phyloP scores from a whole-genome alignment of 1,140 invertebrate genomes.

The Sitodiplosis mosellana region DNA sequence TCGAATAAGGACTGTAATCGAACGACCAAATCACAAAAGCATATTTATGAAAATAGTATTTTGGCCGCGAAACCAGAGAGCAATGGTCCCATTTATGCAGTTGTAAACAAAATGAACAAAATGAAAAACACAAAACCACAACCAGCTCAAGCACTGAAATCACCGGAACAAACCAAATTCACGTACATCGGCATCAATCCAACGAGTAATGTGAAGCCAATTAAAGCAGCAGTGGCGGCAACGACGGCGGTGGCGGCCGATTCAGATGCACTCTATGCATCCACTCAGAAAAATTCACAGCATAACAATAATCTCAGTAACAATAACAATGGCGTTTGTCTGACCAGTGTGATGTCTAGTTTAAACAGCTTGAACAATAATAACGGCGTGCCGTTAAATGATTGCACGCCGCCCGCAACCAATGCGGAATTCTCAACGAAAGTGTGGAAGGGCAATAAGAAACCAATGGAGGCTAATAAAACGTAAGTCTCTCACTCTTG shows the following conservation, averaged over 20 bases:
- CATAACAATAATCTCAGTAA: background rate
- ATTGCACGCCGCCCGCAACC: slow-evolving; percentile 4
- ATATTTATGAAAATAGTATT: background rate
- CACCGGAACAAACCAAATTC: slow-evolving; percentile 1
- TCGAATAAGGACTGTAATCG: background rate
- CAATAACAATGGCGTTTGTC: slow-evolving; percentile 2
- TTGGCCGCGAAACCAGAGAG: background rate
- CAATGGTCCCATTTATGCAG: slow-evolving; percentile 13
- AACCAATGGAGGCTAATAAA: slow-evolving; percentile 23
- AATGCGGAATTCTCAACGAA: slow-evolving; percentile 21
- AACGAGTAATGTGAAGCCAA: background rate
- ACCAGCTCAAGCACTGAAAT: background rate
- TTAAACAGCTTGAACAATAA: slow-evolving; percentile 3
- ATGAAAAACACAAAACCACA: slow-evolving; percentile 11
- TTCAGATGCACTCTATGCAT: slow-evolving; percentile 3
- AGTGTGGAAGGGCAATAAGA: slow-evolving; percentile 25
- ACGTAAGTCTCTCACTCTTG: slow-evolving; percentile 13
- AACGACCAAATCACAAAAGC: background rate
- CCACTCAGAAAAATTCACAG: background rate
- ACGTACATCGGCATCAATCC: slow-evolving; percentile 4
- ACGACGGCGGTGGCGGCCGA: background rate
- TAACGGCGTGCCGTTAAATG: slow-evolving; percentile 2
- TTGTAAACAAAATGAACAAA: slow-evolving; percentile 24
- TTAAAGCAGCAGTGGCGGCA: no score
- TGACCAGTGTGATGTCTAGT: slow-evolving; percentile 1